A percentile compares a stretch with the other conserved stretches of the same genome.
phyloP scores from a whole-genome alignment of 1,140 invertebrate species.

The Vanessa tameamea region DNA sequence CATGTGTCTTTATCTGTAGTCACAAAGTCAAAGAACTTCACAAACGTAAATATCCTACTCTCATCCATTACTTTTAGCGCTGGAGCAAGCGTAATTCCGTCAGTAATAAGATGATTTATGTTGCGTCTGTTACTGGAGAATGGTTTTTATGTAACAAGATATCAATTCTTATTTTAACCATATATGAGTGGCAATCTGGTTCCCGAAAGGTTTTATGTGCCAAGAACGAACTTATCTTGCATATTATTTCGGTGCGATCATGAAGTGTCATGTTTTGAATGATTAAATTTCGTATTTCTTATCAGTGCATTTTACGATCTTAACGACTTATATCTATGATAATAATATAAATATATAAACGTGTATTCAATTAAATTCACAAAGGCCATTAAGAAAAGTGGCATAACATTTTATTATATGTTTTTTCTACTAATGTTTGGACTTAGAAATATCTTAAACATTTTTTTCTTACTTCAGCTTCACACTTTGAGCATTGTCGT shows the following conservation, averaged over 20 bases:
- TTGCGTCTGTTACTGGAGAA: slow-evolving; percentile 5
- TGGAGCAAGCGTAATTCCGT: slow-evolving; percentile 1
- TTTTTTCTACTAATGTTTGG: too few species aligned
- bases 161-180: slow-evolving; percentile 27
- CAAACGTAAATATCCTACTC: neutral
- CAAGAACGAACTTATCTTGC: slow-evolving; percentile 27
- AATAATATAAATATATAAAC: neutral
- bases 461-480: too few species aligned
- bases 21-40: slow-evolving; percentile 1
- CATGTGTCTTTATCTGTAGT: neutral
- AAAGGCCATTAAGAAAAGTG: neutral
- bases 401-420: too few species aligned
- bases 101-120: slow-evolving; percentile 1
- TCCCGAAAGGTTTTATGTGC: slow-evolving; percentile 36
- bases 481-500: slow-evolving; percentile 1
- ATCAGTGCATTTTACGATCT: neutral
- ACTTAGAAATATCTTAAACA: too few species aligned
- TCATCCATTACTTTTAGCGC: slow-evolving; percentile 2
- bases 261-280: neutral
- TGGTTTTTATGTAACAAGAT: neutral
- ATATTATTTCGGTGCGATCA: neutral
- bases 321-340: neutral
- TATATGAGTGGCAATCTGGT: slow-evolving; percentile 38
- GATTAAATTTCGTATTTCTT: neutral
- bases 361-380: neutral